These are phyloP conservation scores for Sanderia malayensis DNA, from an alignment of 30 jellyfish, hydroid and myxozoan genomes.

Conservation along the genomic window DNA sequence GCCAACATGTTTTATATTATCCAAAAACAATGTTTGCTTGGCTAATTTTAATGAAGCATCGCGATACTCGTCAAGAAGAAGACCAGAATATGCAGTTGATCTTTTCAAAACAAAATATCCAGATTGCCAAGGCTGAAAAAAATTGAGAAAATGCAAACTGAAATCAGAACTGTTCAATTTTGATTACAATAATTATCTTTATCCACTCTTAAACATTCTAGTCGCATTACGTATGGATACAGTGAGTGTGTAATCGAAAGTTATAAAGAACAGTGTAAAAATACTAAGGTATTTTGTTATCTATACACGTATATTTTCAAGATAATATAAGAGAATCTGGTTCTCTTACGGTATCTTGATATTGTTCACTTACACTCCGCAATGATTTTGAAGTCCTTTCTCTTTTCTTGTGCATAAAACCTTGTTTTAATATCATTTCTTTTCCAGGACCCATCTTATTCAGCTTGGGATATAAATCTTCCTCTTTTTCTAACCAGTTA, in stretches of 20 bases:
- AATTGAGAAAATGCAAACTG: not conserved
- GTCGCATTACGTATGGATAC: too few species aligned
- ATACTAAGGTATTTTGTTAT: too few species aligned
- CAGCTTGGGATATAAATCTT: constrained; percentile 6
- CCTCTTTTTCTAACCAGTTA: constrained; percentile 37
- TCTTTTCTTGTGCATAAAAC: constrained; percentile 67
- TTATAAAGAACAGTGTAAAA: too few species aligned
- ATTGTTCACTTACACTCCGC: constrained; percentile 60
- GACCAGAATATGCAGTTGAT: constrained; percentile 40
- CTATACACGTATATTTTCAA: too few species aligned
- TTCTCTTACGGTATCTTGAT: too few species aligned
- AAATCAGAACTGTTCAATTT: not conserved
- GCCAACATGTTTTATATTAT: constrained; percentile 78
- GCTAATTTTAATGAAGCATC: constrained; percentile 78
- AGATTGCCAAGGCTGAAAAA: constrained; percentile 82
- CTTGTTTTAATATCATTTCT: constrained; percentile 66
- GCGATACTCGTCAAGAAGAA: constrained; percentile 67
- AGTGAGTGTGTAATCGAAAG: too few species aligned
- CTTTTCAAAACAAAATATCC: constrained; percentile 66
- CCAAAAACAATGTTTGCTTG: constrained; percentile 54
- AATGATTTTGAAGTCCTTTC: constrained; percentile 65
- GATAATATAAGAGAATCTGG: too few species aligned
- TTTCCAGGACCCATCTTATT: constrained; percentile 34
- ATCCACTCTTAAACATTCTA: too few species aligned
- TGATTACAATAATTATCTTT: too few species aligned